A percentile compares a stretch with the other conserved stretches of the same genome.
phyloP scores from a whole-genome alignment of 2,113 vertebrate species.

The Odobenus rosmarus region DNA sequence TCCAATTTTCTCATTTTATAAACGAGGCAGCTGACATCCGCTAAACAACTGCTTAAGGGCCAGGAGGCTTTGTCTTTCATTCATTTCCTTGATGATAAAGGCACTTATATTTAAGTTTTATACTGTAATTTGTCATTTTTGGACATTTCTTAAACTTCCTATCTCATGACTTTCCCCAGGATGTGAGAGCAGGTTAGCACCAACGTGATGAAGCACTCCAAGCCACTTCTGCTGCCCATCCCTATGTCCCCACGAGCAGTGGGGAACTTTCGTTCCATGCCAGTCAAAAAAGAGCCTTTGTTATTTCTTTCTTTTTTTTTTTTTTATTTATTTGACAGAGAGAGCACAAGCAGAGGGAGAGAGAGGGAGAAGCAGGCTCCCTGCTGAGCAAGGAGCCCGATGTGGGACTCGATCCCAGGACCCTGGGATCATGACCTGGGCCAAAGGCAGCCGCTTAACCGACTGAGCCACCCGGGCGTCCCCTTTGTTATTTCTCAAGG shows the following conservation, averaged over 20 bases:
- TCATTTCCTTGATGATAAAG: background rate
- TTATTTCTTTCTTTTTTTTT: too few species aligned
- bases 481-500: background rate
- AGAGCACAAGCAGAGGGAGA: too few species aligned
- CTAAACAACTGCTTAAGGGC: background rate
- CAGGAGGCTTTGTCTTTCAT: background rate
- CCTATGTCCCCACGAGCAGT: background rate
- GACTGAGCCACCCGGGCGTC: too few species aligned
- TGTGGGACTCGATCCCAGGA: too few species aligned
- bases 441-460: too few species aligned
- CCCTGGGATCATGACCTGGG: too few species aligned
- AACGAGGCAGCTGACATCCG: background rate
- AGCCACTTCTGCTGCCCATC: background rate
- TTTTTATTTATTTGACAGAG: too few species aligned
- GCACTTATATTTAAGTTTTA: background rate
- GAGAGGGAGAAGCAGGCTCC: too few species aligned
- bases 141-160: background rate
- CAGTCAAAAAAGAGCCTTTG: background rate
- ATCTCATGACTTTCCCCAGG: background rate
- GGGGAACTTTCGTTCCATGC: background rate
- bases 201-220: background rate
- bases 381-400: too few species aligned
- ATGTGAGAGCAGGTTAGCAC: background rate
- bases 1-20: background rate
- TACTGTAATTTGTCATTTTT: background rate